A percentile compares a stretch with the other conserved stretches of the same genome.
phyloP scores from a whole-genome alignment of 2,113 vertebrate species.

The Megaceryle maxima region DNA sequence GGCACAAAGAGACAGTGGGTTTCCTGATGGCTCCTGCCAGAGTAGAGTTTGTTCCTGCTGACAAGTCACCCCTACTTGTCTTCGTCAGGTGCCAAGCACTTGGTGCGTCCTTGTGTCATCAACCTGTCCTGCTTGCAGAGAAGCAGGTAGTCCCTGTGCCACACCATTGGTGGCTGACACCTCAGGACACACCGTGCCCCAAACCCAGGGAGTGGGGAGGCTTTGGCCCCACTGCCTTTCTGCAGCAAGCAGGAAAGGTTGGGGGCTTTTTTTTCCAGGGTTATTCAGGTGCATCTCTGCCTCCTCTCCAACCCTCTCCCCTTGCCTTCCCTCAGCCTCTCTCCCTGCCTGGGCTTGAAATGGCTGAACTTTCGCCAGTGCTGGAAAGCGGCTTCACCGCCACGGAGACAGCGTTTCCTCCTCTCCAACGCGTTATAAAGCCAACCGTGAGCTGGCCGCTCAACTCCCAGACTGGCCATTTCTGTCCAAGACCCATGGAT shows the following conservation, averaged over 20 bases:
- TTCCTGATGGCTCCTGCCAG: not conserved
- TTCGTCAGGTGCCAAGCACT: not conserved
- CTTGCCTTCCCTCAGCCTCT: not conserved
- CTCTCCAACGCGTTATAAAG: not conserved
- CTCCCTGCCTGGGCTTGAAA: not conserved
- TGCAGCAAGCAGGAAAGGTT: not conserved
- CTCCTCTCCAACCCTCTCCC: not conserved
- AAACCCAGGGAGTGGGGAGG: not conserved
- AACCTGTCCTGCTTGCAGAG: not conserved
- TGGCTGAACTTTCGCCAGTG: not conserved
- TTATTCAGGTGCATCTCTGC: not conserved
- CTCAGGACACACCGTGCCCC: accelerated
- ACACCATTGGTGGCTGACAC: accelerated
- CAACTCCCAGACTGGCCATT: not conserved
- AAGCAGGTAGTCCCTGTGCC: not conserved
- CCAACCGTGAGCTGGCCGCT: not conserved
- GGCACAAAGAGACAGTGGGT: not conserved
- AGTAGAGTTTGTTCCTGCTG: not conserved
- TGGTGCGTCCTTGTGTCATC: not conserved
- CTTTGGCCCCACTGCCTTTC: not conserved
- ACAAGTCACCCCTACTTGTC: not conserved
- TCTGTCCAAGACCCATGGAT: not conserved
- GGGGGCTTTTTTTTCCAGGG: not conserved
- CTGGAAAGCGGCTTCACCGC: not conserved
- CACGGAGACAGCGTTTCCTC: accelerated